phyloP scores from a whole-genome alignment of 2,797 vertebrate genomes.

The Neosilurus mollespiculum region DNA sequence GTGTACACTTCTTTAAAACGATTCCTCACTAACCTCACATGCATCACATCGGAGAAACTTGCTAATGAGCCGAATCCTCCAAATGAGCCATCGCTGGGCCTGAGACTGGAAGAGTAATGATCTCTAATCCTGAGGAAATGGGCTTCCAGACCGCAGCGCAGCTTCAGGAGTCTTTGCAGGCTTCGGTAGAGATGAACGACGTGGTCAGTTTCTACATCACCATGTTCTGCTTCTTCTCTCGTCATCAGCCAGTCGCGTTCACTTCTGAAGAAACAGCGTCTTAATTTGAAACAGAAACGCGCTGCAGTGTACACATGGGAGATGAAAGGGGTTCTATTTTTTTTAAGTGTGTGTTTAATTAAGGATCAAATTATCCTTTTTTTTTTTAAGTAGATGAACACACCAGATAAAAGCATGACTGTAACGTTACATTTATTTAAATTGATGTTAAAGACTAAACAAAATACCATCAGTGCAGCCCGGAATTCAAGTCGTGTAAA shows the following conservation, averaged over 20 bases:
- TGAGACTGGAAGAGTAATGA: constrained; percentile 17
- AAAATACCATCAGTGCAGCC: background rate
- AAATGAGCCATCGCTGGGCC: constrained; percentile 53
- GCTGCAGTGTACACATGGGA: background rate
- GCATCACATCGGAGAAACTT: constrained; percentile 18
- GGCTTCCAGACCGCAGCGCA: constrained; percentile 39
- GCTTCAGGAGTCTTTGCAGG: constrained; percentile 8
- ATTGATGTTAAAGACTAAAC: background rate
- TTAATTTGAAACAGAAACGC: constrained; percentile 39
- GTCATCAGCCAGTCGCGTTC: background rate
- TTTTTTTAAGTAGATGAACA: background rate
- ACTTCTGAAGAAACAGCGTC: background rate
- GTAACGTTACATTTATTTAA: background rate
- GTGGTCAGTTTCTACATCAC: constrained; percentile 16
- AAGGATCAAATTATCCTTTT: background rate
- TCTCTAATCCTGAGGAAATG: constrained; percentile 49
- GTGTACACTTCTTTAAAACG: background rate
- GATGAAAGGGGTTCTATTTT: background rate
- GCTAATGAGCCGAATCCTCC: constrained; percentile 55
- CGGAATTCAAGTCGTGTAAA: background rate
- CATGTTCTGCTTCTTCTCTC: constrained; percentile 4
- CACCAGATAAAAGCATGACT: background rate
- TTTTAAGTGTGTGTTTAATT: background rate
- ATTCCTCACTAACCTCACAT: constrained; percentile 13
- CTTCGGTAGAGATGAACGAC: constrained; percentile 43